Conservation (phyloP, 2,113 vertebrate species). For the Sciurus niger region DNA sequence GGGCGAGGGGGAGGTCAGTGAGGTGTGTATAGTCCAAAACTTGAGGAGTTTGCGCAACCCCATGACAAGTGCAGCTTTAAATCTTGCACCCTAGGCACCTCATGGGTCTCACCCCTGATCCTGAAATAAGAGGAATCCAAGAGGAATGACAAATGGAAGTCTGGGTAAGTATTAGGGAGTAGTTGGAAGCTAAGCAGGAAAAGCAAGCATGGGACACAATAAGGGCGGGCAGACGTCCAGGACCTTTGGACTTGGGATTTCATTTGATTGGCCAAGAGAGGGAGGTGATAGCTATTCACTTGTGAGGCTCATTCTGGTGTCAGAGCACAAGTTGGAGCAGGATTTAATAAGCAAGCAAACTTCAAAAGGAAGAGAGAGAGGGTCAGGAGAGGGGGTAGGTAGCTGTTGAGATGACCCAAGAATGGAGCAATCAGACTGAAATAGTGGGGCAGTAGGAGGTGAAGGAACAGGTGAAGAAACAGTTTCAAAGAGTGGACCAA, state of each 20-base stretch:
- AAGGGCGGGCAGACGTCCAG: neutral
- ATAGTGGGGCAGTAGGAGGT: neutral
- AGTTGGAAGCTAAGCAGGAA: neutral
- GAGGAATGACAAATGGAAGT: neutral
- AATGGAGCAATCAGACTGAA: neutral
- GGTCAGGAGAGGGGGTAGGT: neutral
- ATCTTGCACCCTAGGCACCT: neutral
- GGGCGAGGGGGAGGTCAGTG: neutral
- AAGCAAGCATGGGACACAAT: neutral
- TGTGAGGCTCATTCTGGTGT: neutral
- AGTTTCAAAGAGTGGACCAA: neutral
- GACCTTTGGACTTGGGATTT: neutral
- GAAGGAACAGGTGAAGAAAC: neutral
- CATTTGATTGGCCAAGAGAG: neutral
- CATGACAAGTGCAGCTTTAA: neutral
- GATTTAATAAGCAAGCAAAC: neutral
- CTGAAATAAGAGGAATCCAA: neutral
- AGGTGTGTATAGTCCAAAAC: neutral
- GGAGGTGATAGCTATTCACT: neutral
- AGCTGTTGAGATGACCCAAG: neutral
- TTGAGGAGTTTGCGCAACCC: neutral
- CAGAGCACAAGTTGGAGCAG: neutral
- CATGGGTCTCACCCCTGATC: neutral
- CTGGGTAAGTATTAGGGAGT: neutral
- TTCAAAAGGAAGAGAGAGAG: neutral